These are phyloP conservation scores for Digitonthophagus gazella DNA, from an alignment of 2,888 invertebrate species.

Conservation along the genomic window DNA sequence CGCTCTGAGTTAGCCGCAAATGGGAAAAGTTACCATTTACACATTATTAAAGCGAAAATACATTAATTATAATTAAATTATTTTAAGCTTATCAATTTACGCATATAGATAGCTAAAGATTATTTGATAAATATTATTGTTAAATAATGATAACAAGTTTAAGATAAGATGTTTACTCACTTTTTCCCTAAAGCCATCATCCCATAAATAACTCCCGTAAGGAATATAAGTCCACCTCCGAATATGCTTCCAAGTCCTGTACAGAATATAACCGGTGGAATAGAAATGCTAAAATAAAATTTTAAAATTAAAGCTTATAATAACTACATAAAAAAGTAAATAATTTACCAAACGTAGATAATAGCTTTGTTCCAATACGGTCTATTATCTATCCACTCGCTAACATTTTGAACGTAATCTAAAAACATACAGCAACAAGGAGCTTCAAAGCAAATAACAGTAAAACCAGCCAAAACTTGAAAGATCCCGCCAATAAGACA, in stretches of 20 bases:
- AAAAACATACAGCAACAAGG: slow-evolving; percentile 97
- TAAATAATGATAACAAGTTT: too few relatives aligned
- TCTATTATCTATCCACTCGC: slow-evolving; percentile 77
- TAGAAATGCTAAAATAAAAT: slow-evolving; percentile 62
- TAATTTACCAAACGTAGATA: slow-evolving; percentile 78
- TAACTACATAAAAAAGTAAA: not conserved
- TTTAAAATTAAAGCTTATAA: slow-evolving; percentile 4
- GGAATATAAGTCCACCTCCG: slow-evolving; percentile 85
- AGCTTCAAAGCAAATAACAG: slow-evolving; percentile 87
- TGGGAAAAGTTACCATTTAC: not conserved
- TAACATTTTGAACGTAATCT: slow-evolving; percentile 86
- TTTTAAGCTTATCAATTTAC: slow-evolving; percentile 4
- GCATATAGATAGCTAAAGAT: slow-evolving; percentile 18
- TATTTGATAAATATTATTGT: too few relatives aligned
- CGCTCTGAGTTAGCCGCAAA: slow-evolving; percentile 60
- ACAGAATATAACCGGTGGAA: slow-evolving; percentile 79
- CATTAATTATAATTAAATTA: not conserved
- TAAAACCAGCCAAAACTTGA: slow-evolving; percentile 87
- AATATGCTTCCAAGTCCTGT: slow-evolving; percentile 73
- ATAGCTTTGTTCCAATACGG: slow-evolving; percentile 90
- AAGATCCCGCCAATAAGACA: slow-evolving; percentile 78
- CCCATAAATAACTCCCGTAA: slow-evolving; percentile 85
- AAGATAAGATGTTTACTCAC: slow-evolving; percentile 62
- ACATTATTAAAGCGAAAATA: slow-evolving; percentile 18
- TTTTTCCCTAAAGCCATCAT: slow-evolving; percentile 95